Base-by-base conservation (phyloP, 2,797 vertebrate genomes). In the Nyctalus aviator region DNA sequence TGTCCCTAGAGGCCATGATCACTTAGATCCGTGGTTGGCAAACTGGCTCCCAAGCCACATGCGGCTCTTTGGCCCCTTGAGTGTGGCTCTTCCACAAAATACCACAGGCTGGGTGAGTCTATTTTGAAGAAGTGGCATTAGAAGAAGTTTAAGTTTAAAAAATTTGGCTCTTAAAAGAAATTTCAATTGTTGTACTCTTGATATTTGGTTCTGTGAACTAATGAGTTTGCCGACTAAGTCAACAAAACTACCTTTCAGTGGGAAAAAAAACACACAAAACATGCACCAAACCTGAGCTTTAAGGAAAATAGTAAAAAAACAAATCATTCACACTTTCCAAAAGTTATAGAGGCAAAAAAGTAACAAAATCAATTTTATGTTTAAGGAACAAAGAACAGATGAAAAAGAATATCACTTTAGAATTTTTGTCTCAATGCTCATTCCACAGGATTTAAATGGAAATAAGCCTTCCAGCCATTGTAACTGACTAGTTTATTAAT, bases 401-500 rank as follows among this genome's bases (percentile, higher is more conserved):
- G 72, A 25, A 77, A 11, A 76, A 94, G 10, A 90, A 72, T 69
- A 48, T 30, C 9, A 55, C 69, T 88, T 81, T 66, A 35, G 46
- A 71, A 48, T 17, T 69, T 93, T 64, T 76, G 13, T 69, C 5
- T 87, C 64, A 84, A 44, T 79, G 35, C 10, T 86, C n/a, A 46
- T 20, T 8, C 7, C 46, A 57, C 4, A 75, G 30, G 18, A 77
- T 46, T 18, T 94, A 62, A 96, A 71, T 73, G 35, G 6, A 81
- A 87, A 72, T 27, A 35, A 3, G 41, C 12, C 21, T 82, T 88
- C 17, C 17, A 79, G 17, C 5, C 30, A 57, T 17, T 11, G 35
- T 46, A 81, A 81, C 15, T n/a, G 23, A 88, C 57, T 86, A 84
- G 37, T 48, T 72, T 64, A 91, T 69, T 86, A 87, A 84, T 62